These are phyloP conservation scores for Plemyria rubiginata DNA, from an alignment of 2,888 invertebrate genomes.

Conservation along the genomic window DNA sequence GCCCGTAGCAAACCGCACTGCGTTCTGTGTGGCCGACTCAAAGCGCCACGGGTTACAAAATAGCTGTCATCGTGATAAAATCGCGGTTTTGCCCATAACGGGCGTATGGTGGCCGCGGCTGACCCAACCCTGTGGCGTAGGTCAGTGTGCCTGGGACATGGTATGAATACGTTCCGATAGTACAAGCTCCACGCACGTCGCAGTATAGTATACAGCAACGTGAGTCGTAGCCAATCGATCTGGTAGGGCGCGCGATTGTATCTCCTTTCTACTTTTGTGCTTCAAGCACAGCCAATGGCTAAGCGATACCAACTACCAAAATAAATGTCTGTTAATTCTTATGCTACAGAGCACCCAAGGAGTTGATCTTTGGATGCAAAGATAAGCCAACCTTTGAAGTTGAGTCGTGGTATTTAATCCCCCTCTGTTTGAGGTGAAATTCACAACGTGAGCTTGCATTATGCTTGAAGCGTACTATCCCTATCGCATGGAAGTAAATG, in stretches of 20 bases:
- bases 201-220: background rate
- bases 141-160: constrained; percentile 43
- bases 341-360: too few species aligned
- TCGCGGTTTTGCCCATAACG: constrained; percentile 51
- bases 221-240: too few species aligned
- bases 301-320: too few species aligned
- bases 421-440: background rate
- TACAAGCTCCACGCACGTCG: background rate
- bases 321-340: too few species aligned
- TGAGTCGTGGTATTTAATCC: too few species aligned
- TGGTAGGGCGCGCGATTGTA: too few species aligned
- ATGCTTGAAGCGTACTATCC: constrained; percentile 38
- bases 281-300: too few species aligned
- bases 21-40: constrained; percentile 7
- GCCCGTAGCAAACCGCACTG: background rate
- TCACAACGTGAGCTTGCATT: constrained; percentile 1
- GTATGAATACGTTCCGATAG: constrained; percentile 2
- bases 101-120: constrained; percentile 30
- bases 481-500: constrained; percentile 53
- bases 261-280: too few species aligned
- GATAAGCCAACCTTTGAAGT: too few species aligned
- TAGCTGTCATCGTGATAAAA: constrained; percentile 59
- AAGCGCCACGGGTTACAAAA: constrained; percentile 45
- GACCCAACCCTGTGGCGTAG: constrained; percentile 47
- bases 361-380: too few species aligned